Evolutionary conservation across 2,113 vertebrate species (phyloP), one percentile per base, ranked within the genome.

Genomic region (Noturus placidus): DNA sequence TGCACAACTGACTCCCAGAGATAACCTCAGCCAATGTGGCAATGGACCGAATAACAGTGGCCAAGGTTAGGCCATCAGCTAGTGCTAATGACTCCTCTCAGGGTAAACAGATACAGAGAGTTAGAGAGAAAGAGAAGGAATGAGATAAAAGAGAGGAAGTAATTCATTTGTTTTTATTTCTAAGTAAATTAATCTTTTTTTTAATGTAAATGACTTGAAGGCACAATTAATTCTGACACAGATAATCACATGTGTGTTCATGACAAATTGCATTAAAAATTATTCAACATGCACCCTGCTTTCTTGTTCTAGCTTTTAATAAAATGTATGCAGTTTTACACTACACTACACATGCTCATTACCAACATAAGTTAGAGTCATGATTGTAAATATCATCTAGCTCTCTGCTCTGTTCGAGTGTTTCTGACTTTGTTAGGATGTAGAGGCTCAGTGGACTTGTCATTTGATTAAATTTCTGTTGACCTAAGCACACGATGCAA

Each of bases 401-500:
- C 38, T 76, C 7, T 86, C 50, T 76, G 35, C 85, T 88, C 54
- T 83, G 15, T 14, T 25, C 22, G n/a, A 88, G 87, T 63, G 56
- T 46, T 52, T 33, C 82, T 63, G 86, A 86, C 82, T 89, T 87
- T 54, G 65, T 89, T 87, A 57, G 80, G 83, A 61, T 38, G 5
- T 57, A 76, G 57, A 89, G 33, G 52, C 86, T 85, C 85, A 78
- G 82, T 85, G 52, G 87, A 88, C 86, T 90, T 92, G 93, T 92
- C 92, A 59, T 90, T 79, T 93, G 94, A 95, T 94, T 94, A 92
- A 92, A 94, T 95, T 93, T 91, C 72, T 94, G 92, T 92, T 93
- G 93, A 94, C 93, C 93, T 92, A 86, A 93, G 93, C 88, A 77
- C 89, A 89, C 88, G 87, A 91, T 81, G 84, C 91, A 82, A 89